phyloP scores from a whole-genome alignment of 2,888 invertebrate genomes.

The Aphodius sticticus region DNA sequence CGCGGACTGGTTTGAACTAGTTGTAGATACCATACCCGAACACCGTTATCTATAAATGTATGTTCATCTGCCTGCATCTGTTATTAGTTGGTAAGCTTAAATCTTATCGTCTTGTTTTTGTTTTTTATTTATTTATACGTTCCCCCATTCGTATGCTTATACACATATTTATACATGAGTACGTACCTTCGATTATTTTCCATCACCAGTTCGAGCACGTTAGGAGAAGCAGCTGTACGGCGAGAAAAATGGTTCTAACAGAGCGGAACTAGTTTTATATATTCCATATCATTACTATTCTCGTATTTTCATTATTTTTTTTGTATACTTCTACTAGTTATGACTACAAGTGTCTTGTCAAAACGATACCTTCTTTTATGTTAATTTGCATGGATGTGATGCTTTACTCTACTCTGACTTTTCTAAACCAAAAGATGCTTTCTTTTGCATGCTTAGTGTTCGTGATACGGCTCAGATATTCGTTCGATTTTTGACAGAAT shows the following conservation, averaged over 20 bases:
- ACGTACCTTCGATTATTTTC: constrained; percentile 16
- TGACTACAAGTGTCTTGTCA: constrained; percentile 59
- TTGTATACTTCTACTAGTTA: constrained; percentile 57
- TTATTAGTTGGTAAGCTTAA: constrained; percentile 52
- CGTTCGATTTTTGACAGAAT: not conserved
- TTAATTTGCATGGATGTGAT: not conserved
- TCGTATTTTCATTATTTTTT: constrained; percentile 39
- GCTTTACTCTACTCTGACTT: not conserved
- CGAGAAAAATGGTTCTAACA: constrained; percentile 43
- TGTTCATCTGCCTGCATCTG: constrained; percentile 54
- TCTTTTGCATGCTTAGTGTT: constrained; percentile 8
- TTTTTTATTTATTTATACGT: constrained; percentile 26
- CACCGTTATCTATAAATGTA: constrained; percentile 37
- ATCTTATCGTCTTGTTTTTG: constrained; percentile 21
- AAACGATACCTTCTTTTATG: not conserved
- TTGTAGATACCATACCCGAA: constrained; percentile 42
- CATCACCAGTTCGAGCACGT: not conserved
- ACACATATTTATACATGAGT: constrained; percentile 20
- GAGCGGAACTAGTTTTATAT: constrained; percentile 44
- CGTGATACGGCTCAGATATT: not conserved
- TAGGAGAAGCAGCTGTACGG: not conserved
- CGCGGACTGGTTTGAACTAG: constrained; percentile 37
- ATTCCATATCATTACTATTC: constrained; percentile 28
- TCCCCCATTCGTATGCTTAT: constrained; percentile 5
- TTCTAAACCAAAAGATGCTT: not conserved